Percentiles rank a stretch among this genome's conserved stretches.
These are phyloP conservation scores for Anarhynchus alexandrinus DNA, from an alignment of 2,113 vertebrate genomes.

Conservation along the genomic window DNA sequence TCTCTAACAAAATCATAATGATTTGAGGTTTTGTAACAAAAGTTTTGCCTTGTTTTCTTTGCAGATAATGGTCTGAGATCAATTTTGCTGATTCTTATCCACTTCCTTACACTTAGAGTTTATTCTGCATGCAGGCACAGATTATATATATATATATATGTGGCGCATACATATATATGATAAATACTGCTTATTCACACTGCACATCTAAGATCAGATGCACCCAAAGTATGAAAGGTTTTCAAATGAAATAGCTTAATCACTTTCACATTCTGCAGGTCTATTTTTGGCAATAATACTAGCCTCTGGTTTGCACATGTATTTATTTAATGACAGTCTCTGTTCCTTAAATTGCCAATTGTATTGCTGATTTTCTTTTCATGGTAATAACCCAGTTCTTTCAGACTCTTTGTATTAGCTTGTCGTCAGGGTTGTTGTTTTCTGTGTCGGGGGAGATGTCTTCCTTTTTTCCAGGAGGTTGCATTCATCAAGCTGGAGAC, in stretches of 20 bases:
- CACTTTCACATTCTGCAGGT: background rate
- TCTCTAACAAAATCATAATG: background rate
- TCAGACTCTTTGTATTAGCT: background rate
- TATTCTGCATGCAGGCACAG: background rate
- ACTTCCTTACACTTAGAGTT: background rate
- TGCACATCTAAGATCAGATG: background rate
- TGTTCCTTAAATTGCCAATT: constrained; percentile 34
- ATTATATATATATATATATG: background rate
- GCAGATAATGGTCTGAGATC: background rate
- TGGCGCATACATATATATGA: background rate
- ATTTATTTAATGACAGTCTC: constrained; percentile 42
- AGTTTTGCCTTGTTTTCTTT: background rate
- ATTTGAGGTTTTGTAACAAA: background rate
- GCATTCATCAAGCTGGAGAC: background rate
- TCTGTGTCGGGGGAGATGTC: background rate
- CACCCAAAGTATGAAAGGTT: background rate
- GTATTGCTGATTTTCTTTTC: constrained; percentile 39
- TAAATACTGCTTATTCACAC: background rate
- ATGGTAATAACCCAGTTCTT: background rate
- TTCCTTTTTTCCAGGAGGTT: background rate
- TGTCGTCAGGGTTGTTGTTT: background rate
- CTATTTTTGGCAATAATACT: constrained; percentile 16
- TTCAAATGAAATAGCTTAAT: constrained; percentile 24
- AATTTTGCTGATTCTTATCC: background rate
- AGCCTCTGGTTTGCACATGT: constrained; percentile 1